These are phyloP conservation scores for Bimastos eiseni DNA, from an alignment of 2,888 invertebrate species.

Conservation along the genomic window DNA sequence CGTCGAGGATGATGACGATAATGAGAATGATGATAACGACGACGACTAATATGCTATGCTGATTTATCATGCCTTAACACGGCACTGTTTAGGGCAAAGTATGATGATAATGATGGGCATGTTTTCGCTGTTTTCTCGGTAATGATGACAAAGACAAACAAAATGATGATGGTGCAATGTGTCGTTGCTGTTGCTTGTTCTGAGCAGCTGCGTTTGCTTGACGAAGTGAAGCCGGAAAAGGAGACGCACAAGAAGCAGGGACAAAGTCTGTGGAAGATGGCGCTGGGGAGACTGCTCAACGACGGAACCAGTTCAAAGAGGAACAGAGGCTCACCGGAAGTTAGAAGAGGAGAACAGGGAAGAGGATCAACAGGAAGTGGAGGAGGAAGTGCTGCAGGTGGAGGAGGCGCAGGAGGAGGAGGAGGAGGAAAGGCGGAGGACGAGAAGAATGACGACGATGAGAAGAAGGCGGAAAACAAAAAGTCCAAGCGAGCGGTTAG, in stretches of 20 bases:
- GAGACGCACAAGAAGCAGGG: neutral
- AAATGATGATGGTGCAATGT: neutral
- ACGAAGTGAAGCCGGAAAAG: neutral
- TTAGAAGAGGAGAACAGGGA: neutral
- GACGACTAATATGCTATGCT: too few relatives aligned
- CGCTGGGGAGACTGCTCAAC: neutral
- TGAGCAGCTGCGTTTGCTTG: slow-evolving; percentile 2
- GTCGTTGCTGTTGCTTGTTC: neutral
- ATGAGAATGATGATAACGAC: too few relatives aligned
- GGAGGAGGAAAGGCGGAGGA: neutral
- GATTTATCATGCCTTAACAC: too few relatives aligned
- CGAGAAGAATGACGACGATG: neutral
- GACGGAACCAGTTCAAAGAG: slow-evolving; percentile 13
- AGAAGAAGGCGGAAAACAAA: neutral
- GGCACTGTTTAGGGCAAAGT: too few relatives aligned
- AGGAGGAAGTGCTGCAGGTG: neutral
- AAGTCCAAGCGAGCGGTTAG: slow-evolving; percentile 6
- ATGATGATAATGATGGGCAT: neutral
- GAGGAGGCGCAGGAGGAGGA: neutral
- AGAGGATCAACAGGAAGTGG: neutral
- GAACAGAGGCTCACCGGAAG: neutral
- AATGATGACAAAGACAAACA: neutral
- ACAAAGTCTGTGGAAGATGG: neutral
- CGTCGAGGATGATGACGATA: too few relatives aligned
- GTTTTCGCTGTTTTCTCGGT: neutral